Evolutionary conservation across 2,113 vertebrate species (phyloP).

Genomic region (Isurus oxyrinchus): DNA sequence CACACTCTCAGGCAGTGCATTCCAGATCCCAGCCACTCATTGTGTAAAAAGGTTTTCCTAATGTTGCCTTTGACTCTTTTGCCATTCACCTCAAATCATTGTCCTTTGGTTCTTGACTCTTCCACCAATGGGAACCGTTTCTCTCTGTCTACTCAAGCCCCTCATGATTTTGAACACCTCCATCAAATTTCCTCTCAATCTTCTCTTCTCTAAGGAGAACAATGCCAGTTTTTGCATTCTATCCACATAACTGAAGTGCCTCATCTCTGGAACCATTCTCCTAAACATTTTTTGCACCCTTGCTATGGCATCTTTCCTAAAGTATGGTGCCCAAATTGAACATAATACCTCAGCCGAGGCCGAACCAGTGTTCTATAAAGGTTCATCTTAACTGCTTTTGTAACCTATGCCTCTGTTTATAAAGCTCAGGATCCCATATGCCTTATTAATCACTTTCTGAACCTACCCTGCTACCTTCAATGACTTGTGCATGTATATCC

Average conservation of each 20-base stretch:
- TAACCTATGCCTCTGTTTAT: background rate
- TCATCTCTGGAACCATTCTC: background rate
- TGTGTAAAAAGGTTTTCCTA: background rate
- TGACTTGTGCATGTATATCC: background rate
- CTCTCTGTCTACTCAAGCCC: background rate
- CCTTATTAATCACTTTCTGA: too few species aligned
- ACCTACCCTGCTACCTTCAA: background rate
- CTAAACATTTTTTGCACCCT: background rate
- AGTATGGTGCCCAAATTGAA: background rate
- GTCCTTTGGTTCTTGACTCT: background rate
- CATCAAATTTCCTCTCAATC: background rate
- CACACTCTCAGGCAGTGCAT: too few species aligned
- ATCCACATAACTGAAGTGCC: background rate
- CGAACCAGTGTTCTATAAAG: background rate
- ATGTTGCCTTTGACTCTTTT: background rate
- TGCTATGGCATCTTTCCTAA: background rate
- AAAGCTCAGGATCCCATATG: background rate
- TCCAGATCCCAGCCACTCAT: background rate
- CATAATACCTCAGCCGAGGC: background rate
- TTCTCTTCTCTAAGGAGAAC: background rate
- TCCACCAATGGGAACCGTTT: background rate
- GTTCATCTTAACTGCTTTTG: background rate
- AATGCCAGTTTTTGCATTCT: background rate
- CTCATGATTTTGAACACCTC: background rate
- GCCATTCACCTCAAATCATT: background rate